Base-by-base conservation (phyloP, 2,888 invertebrate genomes). In the Pristionchus maxplancki region DNA sequence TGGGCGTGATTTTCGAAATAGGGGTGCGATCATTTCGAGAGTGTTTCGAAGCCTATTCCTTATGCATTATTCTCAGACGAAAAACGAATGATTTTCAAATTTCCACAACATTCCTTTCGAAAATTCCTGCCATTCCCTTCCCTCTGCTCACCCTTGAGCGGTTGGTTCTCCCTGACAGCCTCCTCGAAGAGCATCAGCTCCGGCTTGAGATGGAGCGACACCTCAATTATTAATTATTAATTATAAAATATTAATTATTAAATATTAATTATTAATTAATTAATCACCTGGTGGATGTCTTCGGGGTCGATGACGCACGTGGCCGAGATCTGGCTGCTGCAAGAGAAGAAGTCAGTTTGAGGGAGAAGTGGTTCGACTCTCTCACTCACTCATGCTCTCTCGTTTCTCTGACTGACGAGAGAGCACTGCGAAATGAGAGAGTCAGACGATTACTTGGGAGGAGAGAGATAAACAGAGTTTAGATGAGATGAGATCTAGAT, bases 261-360 rank as follows among this genome's bases (percentile, higher is more conserved):
- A 44, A 6, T 6, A 44, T 44, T 24, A 62, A 62, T 62, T 24
- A 62, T 58, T 58, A n/a, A n/a, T 58, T n/a, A 58, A 58, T 58
- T 37, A 37, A 37, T 34, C 15, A 71, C 71, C 44, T 48, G 85
- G 28, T 91, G 90, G 9, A 92, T 87, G 58, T 92, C 92, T 88
- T 92, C 91, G 50, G 88, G 89, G 85, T 92, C 92, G 15, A 92
- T 84, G 5, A 91, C 67, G 8, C 91, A 88, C 24, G 90, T 87
- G 17, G 90, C 78, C 1, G 58, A 40, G 58, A 88, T 64, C 44
- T 88, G 88, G 13, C 64, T 48, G 17, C 88, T 88, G 81, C 8
- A 78, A 78, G n/a, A 8, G 71, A 15, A 24, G 37, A 24, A 37
- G 58, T n/a, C n/a, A n/a, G 15, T 53, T 53, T 11, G 15, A 53